Percentiles rank a stretch among this genome's conserved stretches.
Evolutionary conservation across 2,888 invertebrate genomes (phyloP).

Genomic region (Catocala nupta): DNA sequence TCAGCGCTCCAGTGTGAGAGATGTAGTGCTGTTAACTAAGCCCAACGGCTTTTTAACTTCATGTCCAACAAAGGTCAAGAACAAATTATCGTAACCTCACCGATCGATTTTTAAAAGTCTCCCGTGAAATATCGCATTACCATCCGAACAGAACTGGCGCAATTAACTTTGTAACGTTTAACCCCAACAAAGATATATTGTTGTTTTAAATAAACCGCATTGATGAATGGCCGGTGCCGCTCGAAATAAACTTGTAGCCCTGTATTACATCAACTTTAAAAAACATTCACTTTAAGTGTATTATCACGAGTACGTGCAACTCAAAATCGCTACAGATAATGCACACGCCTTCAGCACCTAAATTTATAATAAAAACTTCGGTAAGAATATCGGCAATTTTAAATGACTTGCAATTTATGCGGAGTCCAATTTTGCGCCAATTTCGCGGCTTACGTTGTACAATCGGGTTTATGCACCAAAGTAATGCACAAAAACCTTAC

Average conservation of each 20-base stretch:
- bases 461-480: slow-evolving; percentile 51
- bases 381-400: slow-evolving; percentile 49
- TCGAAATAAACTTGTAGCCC: slow-evolving; percentile 42
- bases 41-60: slow-evolving; percentile 25
- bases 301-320: slow-evolving; percentile 36
- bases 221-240: slow-evolving; percentile 62
- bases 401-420: slow-evolving; percentile 76
- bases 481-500: slow-evolving; percentile 65
- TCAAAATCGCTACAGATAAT: slow-evolving; percentile 43
- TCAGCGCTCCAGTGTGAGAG: neutral
- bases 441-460: slow-evolving; percentile 69
- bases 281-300: slow-evolving; percentile 48
- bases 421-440: slow-evolving; percentile 80
- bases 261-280: slow-evolving; percentile 40
- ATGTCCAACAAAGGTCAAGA: slow-evolving; percentile 45
- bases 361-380: slow-evolving; percentile 37
- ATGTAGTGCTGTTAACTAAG: slow-evolving; percentile 1
- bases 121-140: slow-evolving; percentile 53
- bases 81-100: slow-evolving; percentile 51
- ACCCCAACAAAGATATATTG: slow-evolving; percentile 60
- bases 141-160: slow-evolving; percentile 41
- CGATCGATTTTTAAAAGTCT: slow-evolving; percentile 54
- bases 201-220: slow-evolving; percentile 66
- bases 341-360: slow-evolving; percentile 23
- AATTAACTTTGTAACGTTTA: slow-evolving; percentile 56